Evolutionary conservation across 2,888 invertebrate species (phyloP).

Genomic region (Drosophila flavopinicola): DNA sequence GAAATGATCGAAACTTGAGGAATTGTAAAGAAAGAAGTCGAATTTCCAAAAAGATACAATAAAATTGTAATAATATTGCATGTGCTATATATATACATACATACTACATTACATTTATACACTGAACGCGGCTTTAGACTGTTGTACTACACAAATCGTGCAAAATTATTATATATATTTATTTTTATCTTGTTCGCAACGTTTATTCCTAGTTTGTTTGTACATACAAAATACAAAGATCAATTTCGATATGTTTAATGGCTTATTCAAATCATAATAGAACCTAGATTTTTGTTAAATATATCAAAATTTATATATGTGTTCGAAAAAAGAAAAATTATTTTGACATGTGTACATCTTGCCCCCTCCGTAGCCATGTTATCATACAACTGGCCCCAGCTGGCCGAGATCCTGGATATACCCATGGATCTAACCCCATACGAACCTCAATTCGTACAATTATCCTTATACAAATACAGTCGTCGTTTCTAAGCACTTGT

Average conservation of each 20-base stretch:
- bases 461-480: no score
- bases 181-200: conserved; percentile 35
- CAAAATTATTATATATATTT: conserved; percentile 25
- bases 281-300: no score
- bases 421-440: no score
- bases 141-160: conserved; percentile 34
- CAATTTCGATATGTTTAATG: conserved; percentile 12
- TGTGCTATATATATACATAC: conserved; percentile 26
- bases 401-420: no score
- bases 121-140: conserved; percentile 33
- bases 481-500: no score
- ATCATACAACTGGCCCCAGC: no score
- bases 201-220: conserved; percentile 37
- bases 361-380: no score
- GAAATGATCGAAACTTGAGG: conserved; percentile 18
- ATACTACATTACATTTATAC: conserved; percentile 8
- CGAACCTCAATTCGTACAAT: no score
- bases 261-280: conserved; percentile 8
- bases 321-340: no score
- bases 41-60: conserved; percentile 25
- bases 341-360: no score
- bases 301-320: not conserved
- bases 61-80: conserved; percentile 53
- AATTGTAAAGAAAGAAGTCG: conserved; percentile 41
- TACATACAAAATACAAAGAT: conserved; percentile 40